Percentiles rank a stretch among this genome's conserved stretches.
Conservation (phyloP, 2,797 vertebrate genomes). For the Danio kyathit region DNA sequence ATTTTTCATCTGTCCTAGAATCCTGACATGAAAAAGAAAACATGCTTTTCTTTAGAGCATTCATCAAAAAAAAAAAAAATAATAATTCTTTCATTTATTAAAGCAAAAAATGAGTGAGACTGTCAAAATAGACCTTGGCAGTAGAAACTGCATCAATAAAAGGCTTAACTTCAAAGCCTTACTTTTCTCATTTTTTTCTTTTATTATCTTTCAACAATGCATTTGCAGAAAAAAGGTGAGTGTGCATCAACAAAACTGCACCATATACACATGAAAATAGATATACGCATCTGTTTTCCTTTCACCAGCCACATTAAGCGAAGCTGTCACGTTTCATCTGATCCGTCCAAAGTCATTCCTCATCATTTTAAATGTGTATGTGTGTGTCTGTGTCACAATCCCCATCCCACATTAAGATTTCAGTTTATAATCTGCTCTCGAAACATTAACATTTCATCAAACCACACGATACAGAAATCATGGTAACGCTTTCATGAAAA, state of each 20-base stretch:
- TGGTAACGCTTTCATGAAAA: constrained; percentile 47
- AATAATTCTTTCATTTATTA: not conserved
- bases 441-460: constrained; percentile 58
- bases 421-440: constrained; percentile 24
- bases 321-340: constrained; percentile 37
- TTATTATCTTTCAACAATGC: not conserved
- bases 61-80: not conserved
- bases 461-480: constrained; percentile 24
- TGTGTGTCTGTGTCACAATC: constrained; percentile 12
- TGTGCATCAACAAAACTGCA: not conserved
- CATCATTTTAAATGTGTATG: constrained; percentile 3
- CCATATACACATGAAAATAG: constrained; percentile 3
- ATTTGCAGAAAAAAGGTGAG: not conserved
- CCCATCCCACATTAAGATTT: constrained; percentile 37
- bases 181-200: not conserved
- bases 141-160: not conserved
- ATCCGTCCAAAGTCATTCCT: constrained; percentile 16
- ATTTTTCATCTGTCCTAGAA: not conserved
- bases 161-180: constrained; percentile 7
- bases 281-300: not conserved
- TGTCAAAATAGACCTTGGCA: constrained; percentile 7
- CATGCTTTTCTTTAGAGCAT: not conserved
- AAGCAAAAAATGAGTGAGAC: not conserved
- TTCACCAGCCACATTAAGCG: constrained; percentile 26
- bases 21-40: not conserved